phyloP scores from a whole-genome alignment of 2,888 invertebrate genomes.

The Odiellus spinosus region DNA sequence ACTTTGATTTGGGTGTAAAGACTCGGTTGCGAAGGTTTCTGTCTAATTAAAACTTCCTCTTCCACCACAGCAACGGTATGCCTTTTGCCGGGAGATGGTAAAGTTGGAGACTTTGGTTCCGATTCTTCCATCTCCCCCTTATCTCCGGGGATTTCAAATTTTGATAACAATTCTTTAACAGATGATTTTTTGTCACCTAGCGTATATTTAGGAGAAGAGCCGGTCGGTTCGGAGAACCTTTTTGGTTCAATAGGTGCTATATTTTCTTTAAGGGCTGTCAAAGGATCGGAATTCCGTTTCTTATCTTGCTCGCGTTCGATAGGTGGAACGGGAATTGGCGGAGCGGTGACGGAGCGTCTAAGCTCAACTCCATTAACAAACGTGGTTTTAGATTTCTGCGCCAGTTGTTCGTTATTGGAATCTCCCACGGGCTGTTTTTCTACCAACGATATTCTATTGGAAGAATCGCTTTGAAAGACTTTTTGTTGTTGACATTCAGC shows the following conservation, averaged over 20 bases:
- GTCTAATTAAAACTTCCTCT: not conserved
- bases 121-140: not conserved
- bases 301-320: constrained; percentile 5
- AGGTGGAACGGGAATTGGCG: not conserved
- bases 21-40: not conserved
- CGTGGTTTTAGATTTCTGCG: constrained; percentile 4
- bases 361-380: constrained; percentile 7
- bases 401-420: not conserved
- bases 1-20: not conserved
- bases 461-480: constrained; percentile 1
- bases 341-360: constrained; percentile 8
- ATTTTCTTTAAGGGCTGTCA: constrained; percentile 4
- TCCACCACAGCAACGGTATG: not conserved
- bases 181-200: constrained; percentile 20
- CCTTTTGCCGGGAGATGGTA: too few species aligned
- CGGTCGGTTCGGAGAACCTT: constrained; percentile 12
- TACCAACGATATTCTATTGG: not conserved
- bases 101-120: not conserved
- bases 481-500: constrained; percentile 15
- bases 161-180: constrained; percentile 22
- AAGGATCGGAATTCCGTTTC: constrained; percentile 1
- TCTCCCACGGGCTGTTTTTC: not conserved
- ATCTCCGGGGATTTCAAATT: constrained; percentile 17
- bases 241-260: constrained; percentile 8
- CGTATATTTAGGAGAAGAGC: not conserved